These are phyloP conservation scores for Muricea muricata DNA, from an alignment of 92 coral and sea anemone genomes.

Conservation along the genomic window DNA sequence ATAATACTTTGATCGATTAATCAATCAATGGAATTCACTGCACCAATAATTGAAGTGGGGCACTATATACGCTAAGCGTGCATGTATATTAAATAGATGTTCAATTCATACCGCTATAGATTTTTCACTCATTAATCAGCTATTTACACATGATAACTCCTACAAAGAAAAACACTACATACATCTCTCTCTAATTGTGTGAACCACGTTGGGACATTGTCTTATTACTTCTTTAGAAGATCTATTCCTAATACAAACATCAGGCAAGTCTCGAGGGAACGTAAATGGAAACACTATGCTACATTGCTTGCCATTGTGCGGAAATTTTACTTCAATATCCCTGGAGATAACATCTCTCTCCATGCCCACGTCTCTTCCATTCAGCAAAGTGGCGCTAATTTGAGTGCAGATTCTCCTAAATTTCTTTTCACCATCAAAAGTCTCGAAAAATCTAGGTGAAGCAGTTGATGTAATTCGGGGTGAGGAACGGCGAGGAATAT, in stretches of 20 bases:
- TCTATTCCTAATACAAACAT: background rate
- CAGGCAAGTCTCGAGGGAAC: background rate
- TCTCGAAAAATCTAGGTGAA: background rate
- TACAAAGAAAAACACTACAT: background rate
- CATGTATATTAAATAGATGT: no score
- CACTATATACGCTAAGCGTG: no score
- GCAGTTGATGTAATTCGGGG: background rate
- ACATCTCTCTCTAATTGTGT: constrained; percentile 8
- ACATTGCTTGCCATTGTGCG: background rate
- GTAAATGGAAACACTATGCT: constrained; percentile 4
- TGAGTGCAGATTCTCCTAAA: background rate
- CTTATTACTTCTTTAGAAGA: no score
- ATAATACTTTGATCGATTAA: no score
- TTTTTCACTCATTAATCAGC: no score
- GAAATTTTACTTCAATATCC: constrained; percentile 5
- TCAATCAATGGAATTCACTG: no score
- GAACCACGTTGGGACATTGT: background rate
- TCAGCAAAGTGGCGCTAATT: background rate
- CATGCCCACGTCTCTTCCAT: background rate
- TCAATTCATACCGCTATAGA: no score
- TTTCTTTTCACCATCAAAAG: background rate
- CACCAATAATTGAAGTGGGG: no score
- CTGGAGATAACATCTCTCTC: background rate
- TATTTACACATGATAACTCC: background rate
- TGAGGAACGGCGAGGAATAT: background rate